Evolutionary conservation across 1,140 invertebrate species (phyloP).

Genomic region (Cryptotermes secundus): DNA sequence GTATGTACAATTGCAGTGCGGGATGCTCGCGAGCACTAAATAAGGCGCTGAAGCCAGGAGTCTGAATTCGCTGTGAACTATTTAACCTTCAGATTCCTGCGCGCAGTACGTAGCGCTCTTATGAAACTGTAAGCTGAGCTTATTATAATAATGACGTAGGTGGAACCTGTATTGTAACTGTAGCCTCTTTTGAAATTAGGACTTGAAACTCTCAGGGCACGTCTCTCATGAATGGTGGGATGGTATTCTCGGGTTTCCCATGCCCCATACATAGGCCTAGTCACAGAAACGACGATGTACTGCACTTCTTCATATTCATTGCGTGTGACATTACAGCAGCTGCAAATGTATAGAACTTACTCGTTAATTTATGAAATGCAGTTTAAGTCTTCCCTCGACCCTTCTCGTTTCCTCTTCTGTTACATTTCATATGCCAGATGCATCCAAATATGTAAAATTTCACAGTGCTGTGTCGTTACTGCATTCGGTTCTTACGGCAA

Average conservation of each 20-base stretch:
- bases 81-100: constrained; percentile 12
- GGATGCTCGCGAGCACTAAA: neutral
- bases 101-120: neutral
- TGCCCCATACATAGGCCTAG: too few species aligned
- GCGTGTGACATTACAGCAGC: neutral
- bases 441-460: neutral
- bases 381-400: neutral
- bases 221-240: neutral
- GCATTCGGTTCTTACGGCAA: neutral
- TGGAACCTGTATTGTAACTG: constrained; percentile 4
- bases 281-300: neutral
- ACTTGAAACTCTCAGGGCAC: neutral
- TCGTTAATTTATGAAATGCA: neutral
- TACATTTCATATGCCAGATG: neutral
- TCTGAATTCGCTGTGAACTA: neutral
- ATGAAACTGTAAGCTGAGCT: constrained; percentile 7
- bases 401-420: neutral
- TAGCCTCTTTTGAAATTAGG: neutral
- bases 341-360: neutral
- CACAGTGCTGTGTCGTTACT: neutral
- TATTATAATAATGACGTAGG: neutral
- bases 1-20: neutral
- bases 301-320: neutral
- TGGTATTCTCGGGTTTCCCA: neutral
- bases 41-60: neutral